Base-by-base conservation (phyloP, 2,113 vertebrate species). In the Mirza zaza region DNA sequence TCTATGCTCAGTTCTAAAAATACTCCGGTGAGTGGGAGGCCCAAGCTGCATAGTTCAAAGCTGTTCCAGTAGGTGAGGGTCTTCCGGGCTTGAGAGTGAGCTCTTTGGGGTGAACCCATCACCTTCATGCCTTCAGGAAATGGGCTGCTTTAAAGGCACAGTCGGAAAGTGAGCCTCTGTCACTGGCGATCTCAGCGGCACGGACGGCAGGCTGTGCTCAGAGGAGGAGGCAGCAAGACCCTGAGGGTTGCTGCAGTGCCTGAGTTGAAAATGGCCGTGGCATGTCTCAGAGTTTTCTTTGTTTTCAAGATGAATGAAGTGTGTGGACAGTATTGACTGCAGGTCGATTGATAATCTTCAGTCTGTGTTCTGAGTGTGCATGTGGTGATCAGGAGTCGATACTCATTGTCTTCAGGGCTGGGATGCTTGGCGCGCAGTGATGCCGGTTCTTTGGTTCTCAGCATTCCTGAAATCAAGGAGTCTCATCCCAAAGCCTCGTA, bases 1-100 rank as follows among this genome's bases (percentile, higher is more conserved):
- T 93, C 75, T n/a, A 18, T 94, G 52, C 57, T 94, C 3, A 32
- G 36, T 80, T 95, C 83, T 96, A 94, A 97, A 97, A 97, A 96
- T 95, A 93, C 61, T 17, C 6, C 9, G 27, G n/a, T 82, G 73
- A 93, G 67, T 84, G 29, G 96, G 88, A 97, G 73, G 67, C 86
- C 73, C 80, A 25, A 42, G 8, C 23, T 10, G 0, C 48, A 71
- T 67, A 55, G n/a, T 94, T 87, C 65, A 81, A 77, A 97, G 84
- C 83, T 82, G 6, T 75, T 95, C 59, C n/a, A 4, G 39, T n/a
- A 57, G 48, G 77, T 45, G 48, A 91, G 80, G 85, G 83, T 95
- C 79, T 79, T 17, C 8, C 2, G 59, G 63, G 52, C 86, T 96
- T 83, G 63, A 73, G 17, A 75, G 1, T 39, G 48, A 93, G 36